Evolutionary conservation across 2,113 vertebrate species (phyloP).

Genomic region (Uropsilus gracilis): DNA sequence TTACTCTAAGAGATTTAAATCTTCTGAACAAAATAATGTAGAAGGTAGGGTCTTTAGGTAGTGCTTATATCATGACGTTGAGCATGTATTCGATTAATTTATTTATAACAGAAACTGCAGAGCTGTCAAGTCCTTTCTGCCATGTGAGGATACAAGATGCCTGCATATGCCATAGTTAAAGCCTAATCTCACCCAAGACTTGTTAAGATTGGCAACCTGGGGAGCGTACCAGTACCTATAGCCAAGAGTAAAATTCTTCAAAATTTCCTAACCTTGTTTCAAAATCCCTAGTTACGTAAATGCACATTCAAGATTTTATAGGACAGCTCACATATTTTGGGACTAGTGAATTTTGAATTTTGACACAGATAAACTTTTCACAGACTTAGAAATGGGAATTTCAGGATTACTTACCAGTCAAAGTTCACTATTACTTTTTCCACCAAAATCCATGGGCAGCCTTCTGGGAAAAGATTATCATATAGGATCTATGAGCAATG

Average conservation of each 20-base stretch:
- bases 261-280: not conserved
- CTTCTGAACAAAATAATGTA: not conserved
- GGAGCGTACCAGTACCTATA: not conserved
- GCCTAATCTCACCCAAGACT: not conserved
- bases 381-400: not conserved
- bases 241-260: not conserved
- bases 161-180: not conserved
- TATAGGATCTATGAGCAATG: not conserved
- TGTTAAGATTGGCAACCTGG: not conserved
- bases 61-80: too few relatives aligned
- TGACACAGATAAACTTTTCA: not conserved
- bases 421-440: not conserved
- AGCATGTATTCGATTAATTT: too few relatives aligned
- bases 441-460: not conserved
- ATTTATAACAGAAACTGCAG: too few relatives aligned
- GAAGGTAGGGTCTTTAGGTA: too few relatives aligned
- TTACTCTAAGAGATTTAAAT: slow-evolving; percentile 6
- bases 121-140: too few relatives aligned
- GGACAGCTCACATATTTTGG: not conserved
- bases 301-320: not conserved
- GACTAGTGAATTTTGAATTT: not conserved
- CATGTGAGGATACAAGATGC: too few relatives aligned
- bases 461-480: not conserved
- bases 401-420: not conserved
- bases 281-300: not conserved